Percentiles rank a stretch among this genome's conserved stretches.
Conservation (phyloP, 2,113 vertebrate genomes). For the Donacobius atricapilla region DNA sequence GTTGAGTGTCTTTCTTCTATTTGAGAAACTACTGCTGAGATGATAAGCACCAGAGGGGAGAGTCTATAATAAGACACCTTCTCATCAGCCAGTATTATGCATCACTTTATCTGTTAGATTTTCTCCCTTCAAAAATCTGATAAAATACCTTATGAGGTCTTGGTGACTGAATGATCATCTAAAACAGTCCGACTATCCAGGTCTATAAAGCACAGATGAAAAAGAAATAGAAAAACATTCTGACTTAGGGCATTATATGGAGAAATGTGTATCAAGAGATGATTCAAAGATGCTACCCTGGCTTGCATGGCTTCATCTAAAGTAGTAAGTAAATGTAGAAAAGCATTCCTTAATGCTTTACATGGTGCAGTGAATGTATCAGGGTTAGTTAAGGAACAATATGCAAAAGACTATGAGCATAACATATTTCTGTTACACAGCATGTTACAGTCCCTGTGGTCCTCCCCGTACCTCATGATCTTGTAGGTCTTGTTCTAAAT, state of each 20-base stretch:
- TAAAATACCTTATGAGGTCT: neutral
- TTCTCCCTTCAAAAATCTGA: neutral
- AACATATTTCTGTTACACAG: neutral
- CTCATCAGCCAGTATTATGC: neutral
- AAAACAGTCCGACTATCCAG: neutral
- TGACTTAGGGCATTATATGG: neutral
- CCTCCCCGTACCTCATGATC: constrained; percentile 70
- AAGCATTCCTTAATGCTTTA: neutral
- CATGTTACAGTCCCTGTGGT: neutral
- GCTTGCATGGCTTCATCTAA: neutral
- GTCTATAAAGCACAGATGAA: neutral
- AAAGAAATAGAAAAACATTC: neutral
- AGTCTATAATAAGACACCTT: neutral
- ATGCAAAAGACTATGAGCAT: neutral
- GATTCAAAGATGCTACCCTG: neutral
- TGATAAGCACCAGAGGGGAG: neutral
- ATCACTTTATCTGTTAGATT: neutral
- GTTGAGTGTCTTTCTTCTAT: neutral
- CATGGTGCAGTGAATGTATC: neutral
- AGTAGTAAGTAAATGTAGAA: neutral
- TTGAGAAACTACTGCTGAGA: neutral
- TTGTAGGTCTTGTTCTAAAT: constrained; percentile 63
- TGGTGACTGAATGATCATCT: neutral
- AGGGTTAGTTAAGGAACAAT: neutral
- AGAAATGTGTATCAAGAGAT: neutral